These are phyloP conservation scores for Cyanocitta stelleri DNA, from an alignment of 2,113 vertebrate genomes.

Conservation along the genomic window DNA sequence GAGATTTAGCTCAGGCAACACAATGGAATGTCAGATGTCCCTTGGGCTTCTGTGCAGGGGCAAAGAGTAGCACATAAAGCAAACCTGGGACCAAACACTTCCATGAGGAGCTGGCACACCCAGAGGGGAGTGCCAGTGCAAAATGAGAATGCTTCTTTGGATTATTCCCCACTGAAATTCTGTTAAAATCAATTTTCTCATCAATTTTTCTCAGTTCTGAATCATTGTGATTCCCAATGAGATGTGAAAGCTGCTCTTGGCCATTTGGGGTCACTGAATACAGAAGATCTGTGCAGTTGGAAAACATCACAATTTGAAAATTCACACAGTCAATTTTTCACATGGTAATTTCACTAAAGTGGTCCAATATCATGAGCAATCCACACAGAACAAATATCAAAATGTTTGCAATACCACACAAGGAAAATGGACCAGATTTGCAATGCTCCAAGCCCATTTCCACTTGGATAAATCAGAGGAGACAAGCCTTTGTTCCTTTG, in stretches of 20 bases:
- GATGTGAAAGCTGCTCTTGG: constrained; percentile 30
- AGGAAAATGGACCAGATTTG: neutral
- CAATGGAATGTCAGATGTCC: neutral
- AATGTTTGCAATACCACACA: neutral
- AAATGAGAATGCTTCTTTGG: neutral
- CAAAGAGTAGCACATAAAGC: neutral
- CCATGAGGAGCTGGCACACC: neutral
- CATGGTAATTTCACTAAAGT: neutral
- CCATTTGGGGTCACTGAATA: constrained; percentile 15
- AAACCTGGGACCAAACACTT: neutral
- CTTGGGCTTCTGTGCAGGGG: neutral
- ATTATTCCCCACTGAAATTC: neutral
- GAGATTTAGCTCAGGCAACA: neutral
- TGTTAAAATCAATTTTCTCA: constrained; percentile 36
- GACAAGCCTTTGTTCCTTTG: neutral
- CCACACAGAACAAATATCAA: neutral
- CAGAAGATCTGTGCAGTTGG: neutral
- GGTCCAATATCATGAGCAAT: neutral
- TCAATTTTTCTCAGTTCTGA: neutral
- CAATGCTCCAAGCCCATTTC: neutral
- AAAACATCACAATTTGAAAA: neutral
- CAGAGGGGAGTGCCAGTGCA: neutral
- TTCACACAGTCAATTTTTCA: neutral
- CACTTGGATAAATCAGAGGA: neutral
- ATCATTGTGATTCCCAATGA: neutral